Evolutionary conservation across 2,113 vertebrate species (phyloP).

Genomic region (Cebus imitator): DNA sequence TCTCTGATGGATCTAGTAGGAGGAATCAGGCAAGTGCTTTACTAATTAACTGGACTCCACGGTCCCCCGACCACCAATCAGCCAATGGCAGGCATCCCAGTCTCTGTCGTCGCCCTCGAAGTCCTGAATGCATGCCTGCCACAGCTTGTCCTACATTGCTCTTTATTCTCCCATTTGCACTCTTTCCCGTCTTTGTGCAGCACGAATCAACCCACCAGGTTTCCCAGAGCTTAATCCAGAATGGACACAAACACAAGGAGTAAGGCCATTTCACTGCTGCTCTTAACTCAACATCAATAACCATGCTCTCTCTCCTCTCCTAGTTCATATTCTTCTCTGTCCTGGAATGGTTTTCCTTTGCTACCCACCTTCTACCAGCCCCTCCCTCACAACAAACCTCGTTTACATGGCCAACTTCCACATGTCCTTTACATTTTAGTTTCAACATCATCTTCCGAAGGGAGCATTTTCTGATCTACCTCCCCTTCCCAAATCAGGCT

Average conservation of each 20-base stretch:
- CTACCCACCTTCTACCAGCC: no score
- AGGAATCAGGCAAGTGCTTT: background rate
- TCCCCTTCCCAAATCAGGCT: background rate
- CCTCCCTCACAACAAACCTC: background rate
- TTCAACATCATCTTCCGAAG: no score
- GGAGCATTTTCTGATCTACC: background rate
- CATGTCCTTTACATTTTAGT: background rate
- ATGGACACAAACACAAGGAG: background rate
- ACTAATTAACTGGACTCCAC: background rate
- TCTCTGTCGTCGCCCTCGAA: background rate
- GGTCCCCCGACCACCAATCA: background rate
- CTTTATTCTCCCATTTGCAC: background rate
- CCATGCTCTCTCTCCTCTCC: background rate
- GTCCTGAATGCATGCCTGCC: background rate
- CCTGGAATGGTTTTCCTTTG: background rate
- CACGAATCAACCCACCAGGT: background rate
- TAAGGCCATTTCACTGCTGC: background rate
- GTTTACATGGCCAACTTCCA: background rate
- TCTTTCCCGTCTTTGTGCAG: background rate
- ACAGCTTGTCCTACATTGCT: background rate
- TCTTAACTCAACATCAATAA: background rate
- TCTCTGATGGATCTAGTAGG: background rate
- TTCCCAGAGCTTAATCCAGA: background rate
- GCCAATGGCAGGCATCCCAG: no score
- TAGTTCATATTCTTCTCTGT: background rate